phyloP scores from a whole-genome alignment of 2,888 invertebrate genomes.

The Abrostola triplasia region DNA sequence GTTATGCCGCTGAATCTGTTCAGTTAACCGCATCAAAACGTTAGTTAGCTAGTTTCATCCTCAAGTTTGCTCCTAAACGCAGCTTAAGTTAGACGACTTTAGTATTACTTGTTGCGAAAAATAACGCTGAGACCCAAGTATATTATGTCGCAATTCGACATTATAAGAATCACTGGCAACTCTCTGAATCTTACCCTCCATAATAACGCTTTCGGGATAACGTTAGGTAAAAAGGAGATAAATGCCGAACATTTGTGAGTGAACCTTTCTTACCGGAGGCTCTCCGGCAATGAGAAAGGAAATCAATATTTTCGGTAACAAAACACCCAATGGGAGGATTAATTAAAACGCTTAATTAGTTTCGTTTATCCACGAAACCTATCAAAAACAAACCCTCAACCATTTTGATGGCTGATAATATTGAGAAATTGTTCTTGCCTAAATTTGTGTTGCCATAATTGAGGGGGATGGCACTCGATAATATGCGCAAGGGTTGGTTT shows the following conservation, averaged over 20 bases:
- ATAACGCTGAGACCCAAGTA: constrained; percentile 30
- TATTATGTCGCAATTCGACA: constrained; percentile 46
- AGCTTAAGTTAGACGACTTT: constrained; percentile 31
- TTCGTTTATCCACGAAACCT: constrained; percentile 83
- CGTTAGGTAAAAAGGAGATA: constrained; percentile 51
- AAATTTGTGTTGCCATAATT: constrained; percentile 51
- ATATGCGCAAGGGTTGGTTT: constrained; percentile 43
- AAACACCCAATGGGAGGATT: constrained; percentile 81
- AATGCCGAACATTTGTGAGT: constrained; percentile 60
- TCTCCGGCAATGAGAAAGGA: constrained; percentile 64
- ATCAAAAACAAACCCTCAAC: constrained; percentile 79
- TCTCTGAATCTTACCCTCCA: constrained; percentile 26
- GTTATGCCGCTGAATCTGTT: constrained; percentile 49
- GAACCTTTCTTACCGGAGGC: constrained; percentile 63
- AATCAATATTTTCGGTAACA: constrained; percentile 83
- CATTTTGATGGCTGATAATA: constrained; percentile 75
- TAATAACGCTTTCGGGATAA: constrained; percentile 46
- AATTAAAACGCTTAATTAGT: constrained; percentile 86
- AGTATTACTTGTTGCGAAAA: constrained; percentile 38
- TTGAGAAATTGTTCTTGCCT: constrained; percentile 66
- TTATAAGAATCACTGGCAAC: constrained; percentile 42
- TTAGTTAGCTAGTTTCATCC: constrained; percentile 47
- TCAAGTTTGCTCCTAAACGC: constrained; percentile 38
- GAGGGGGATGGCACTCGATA: constrained; percentile 47
- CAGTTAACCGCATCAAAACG: constrained; percentile 55